These are phyloP conservation scores for Chunga burmeisteri DNA, from an alignment of 2,113 vertebrate genomes.

Conservation along the genomic window DNA sequence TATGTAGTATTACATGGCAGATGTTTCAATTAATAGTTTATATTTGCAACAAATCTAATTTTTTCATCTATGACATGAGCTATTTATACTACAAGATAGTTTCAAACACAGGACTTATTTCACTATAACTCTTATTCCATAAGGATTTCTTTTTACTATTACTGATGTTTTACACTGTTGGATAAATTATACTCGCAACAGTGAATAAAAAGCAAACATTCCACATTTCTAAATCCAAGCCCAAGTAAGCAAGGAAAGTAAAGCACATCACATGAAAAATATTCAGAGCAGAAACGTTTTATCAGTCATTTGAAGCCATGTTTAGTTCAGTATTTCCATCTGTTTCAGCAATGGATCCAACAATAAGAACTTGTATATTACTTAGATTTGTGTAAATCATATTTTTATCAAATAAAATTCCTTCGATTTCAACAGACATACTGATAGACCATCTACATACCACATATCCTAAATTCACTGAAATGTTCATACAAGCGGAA, in stretches of 20 bases:
- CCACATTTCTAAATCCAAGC: neutral
- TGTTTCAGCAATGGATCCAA: neutral
- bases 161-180: neutral
- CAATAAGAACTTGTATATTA: neutral
- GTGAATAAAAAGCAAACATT: neutral
- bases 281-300: neutral
- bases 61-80: neutral
- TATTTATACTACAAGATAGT: neutral
- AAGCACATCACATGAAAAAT: neutral
- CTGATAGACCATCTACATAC: neutral
- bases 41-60: neutral
- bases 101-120: neutral
- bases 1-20: neutral
- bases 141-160: neutral
- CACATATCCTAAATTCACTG: neutral
- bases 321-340: neutral
- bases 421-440: neutral
- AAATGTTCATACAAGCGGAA: neutral
- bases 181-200: neutral
- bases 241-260: neutral
- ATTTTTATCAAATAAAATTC: neutral
- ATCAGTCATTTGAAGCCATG: neutral
- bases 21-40: neutral
- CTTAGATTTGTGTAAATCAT: accelerated
- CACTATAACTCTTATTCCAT: neutral